phyloP scores from a whole-genome alignment of 2,113 vertebrate species.

The Circaetus cinerascens region DNA sequence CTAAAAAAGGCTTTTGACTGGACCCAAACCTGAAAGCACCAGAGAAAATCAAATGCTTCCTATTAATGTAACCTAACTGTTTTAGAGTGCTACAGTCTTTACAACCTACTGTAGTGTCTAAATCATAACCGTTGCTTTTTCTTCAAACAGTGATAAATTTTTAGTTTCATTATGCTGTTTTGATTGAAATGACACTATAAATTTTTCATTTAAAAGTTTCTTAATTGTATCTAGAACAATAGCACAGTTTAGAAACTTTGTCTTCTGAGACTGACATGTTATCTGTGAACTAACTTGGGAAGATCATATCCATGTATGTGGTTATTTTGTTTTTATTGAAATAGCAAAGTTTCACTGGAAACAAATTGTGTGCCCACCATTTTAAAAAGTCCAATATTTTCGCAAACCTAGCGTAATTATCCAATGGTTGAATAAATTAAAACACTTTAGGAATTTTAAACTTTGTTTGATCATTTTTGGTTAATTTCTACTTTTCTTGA shows the following conservation, averaged over 20 bases:
- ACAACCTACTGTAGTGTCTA: conserved; percentile 69
- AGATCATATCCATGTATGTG: conserved; percentile 82
- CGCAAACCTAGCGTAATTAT: conserved; percentile 13
- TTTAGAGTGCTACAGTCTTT: conserved; percentile 72
- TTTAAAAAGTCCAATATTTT: conserved; percentile 39
- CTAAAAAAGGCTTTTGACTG: conserved; percentile 75
- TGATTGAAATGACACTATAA: conserved; percentile 79
- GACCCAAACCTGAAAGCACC: conserved; percentile 83
- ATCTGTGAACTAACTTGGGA: conserved; percentile 71
- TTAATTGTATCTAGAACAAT: conserved; percentile 80
- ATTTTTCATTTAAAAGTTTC: conserved; percentile 79
- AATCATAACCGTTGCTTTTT: conserved; percentile 81
- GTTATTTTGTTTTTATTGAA: conserved; percentile 68
- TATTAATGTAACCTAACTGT: conserved; percentile 74
- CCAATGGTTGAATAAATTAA: conserved; percentile 65
- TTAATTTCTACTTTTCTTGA: conserved; percentile 76
- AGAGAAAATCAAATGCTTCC: conserved; percentile 90
- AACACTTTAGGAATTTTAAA: conserved; percentile 73
- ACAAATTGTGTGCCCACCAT: conserved; percentile 53
- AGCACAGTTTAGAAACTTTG: conserved; percentile 81
- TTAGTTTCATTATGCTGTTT: conserved; percentile 78
- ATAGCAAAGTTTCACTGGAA: conserved; percentile 63
- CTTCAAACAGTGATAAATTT: conserved; percentile 73
- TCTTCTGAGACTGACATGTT: conserved; percentile 72
- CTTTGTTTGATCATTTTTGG: conserved; percentile 65